Conservation (phyloP, 2,797 vertebrate species). For the Mionectes olivaceus region DNA sequence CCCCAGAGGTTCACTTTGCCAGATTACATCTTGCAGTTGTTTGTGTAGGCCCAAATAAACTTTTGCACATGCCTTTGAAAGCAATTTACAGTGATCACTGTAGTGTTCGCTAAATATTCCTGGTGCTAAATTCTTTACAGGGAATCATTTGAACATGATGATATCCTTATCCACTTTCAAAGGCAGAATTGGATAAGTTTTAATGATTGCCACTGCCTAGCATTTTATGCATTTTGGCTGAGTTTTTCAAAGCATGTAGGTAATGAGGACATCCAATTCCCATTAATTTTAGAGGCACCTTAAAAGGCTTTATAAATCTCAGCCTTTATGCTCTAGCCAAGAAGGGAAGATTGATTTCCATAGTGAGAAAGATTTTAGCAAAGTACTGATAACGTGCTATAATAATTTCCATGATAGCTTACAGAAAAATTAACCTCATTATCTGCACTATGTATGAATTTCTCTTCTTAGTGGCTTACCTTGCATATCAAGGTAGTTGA, state of each 20-base stretch:
- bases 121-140: constrained; percentile 17
- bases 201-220: constrained; percentile 38
- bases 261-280: constrained; percentile 68
- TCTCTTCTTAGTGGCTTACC: constrained; percentile 49
- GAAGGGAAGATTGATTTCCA: constrained; percentile 62
- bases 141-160: constrained; percentile 44
- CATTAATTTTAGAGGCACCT: constrained; percentile 70
- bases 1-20: neutral
- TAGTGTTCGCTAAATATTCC: constrained; percentile 5
- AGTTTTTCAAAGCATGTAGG: constrained; percentile 59
- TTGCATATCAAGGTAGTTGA: constrained; percentile 41
- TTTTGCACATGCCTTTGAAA: constrained; percentile 34
- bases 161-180: constrained; percentile 58
- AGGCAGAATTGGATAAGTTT: constrained; percentile 42
- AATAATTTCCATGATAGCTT: constrained; percentile 49
- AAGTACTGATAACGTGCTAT: constrained; percentile 38
- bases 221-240: constrained; percentile 64
- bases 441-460: constrained; percentile 32
- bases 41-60: constrained; percentile 17
- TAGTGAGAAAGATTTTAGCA: constrained; percentile 47
- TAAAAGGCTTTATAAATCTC: constrained; percentile 70
- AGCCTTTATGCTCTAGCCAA: constrained; percentile 52
- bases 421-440: constrained; percentile 66
- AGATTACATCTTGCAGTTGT: constrained; percentile 7
- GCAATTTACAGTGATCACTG: constrained; percentile 15